Evolutionary conservation across 2,888 invertebrate genomes (phyloP), one percentile per base, ranked within the genome.

Genomic region (Cephus sareptanus): DNA sequence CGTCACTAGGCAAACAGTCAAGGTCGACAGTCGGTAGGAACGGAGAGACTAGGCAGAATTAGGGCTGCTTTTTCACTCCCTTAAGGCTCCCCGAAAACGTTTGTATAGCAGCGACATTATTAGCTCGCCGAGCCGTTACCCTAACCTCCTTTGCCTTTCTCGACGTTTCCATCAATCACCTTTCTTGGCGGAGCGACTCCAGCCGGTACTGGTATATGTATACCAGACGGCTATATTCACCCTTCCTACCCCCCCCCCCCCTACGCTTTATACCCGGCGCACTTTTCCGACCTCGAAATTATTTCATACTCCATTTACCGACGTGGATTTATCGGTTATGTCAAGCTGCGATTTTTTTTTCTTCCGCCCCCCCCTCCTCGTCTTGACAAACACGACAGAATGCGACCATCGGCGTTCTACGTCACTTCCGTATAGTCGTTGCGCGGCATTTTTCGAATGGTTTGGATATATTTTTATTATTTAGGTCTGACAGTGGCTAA

Each of bases 91-190:
- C 56, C 2, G 56, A 56, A 23, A 23, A 56, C 23, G 56, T 56
- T 56, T 56, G 23, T 56, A 56, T 56, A 56, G 56, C 35, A 30
- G 70, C 69, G 77, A 75, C 79, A 74, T 77, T 77, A 79, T 79
- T 79, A 77, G 77, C 76, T 77, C 74, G 30, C 35, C 37, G 76
- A 30, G 75, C 56, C 56, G 56, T 23, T 56, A 35, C 73, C 56
- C 40, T 37, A 33, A 23, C 34, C 11, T 71, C 56, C 34, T 56
- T 73, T 76, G 34, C 73, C 70, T 79, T 77, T 70, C 77, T 23
- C 35, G 77, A 69, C 71, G 71, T 74, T 35, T 76, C 77, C 79
- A 79, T 79, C 79, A 77, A 79, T 79, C 79, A 79, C 77, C 75
- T 77, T 73, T 15, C 34, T 34, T 56, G 73, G 69, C 40, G 35